These are phyloP conservation scores for Drosophila nebulosa DNA, from an alignment of 1,140 invertebrate species.

Conservation along the genomic window DNA sequence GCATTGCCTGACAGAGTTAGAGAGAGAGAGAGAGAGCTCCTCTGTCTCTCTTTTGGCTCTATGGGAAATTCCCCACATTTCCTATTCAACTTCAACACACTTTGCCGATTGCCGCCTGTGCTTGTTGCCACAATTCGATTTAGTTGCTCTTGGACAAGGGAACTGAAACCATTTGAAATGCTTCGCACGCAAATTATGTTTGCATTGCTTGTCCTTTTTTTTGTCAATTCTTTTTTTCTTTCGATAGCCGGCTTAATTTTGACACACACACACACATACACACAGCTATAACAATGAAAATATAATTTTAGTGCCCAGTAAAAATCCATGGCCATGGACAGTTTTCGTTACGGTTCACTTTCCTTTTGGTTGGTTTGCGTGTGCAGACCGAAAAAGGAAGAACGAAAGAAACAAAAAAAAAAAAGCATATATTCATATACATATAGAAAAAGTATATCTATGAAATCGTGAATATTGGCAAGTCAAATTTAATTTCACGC, in stretches of 20 bases:
- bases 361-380: slow-evolving; percentile 48
- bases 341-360: slow-evolving; percentile 59
- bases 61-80: slow-evolving; percentile 25
- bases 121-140: neutral
- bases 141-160: neutral
- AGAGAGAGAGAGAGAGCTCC: too few species aligned
- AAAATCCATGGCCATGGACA: slow-evolving; percentile 67
- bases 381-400: slow-evolving; percentile 47
- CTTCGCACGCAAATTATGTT: too few species aligned
- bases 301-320: slow-evolving; percentile 73
- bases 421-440: neutral
- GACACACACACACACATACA: neutral
- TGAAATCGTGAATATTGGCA: slow-evolving; percentile 58
- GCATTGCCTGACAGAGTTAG: slow-evolving; percentile 9
- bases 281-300: slow-evolving; percentile 62
- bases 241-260: slow-evolving; percentile 28
- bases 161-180: neutral
- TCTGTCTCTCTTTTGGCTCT: neutral
- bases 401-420: slow-evolving; percentile 22
- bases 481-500: slow-evolving; percentile 80
- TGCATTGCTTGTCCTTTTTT: too few species aligned
- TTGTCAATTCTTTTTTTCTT: neutral
- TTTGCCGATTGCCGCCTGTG: neutral
- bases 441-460: slow-evolving; percentile 29
- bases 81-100: slow-evolving; percentile 19